Evolutionary conservation across 2,888 invertebrate species (phyloP).

Genomic region (Sphinx pinastri): DNA sequence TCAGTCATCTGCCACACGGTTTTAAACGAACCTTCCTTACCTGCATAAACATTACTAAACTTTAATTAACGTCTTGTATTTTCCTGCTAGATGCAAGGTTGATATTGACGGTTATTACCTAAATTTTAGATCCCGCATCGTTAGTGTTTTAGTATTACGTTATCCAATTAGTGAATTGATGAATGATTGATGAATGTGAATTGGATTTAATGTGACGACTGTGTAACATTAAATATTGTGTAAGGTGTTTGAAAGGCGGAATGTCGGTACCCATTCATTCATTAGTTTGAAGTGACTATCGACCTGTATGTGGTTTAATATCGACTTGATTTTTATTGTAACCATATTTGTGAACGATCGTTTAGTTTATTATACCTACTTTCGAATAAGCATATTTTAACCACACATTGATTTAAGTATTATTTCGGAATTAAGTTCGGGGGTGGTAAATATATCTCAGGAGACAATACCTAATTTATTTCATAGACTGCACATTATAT

Average conservation of each 20-base stretch:
- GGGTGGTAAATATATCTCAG: no score
- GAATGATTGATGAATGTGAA: neutral
- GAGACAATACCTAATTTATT: no score
- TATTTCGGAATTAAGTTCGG: no score
- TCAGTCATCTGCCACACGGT: neutral
- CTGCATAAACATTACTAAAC: slow-evolving; percentile 1
- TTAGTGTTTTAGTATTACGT: neutral
- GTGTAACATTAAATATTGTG: neutral
- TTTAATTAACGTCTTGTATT: slow-evolving; percentile 4
- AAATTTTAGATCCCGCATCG: slow-evolving; percentile 3
- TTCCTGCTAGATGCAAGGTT: slow-evolving; percentile 10
- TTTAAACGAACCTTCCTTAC: slow-evolving; percentile 14
- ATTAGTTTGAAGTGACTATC: neutral
- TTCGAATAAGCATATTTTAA: no score
- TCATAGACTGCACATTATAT: neutral
- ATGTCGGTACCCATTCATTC: neutral
- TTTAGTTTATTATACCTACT: no score
- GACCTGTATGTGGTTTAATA: neutral
- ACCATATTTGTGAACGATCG: no score
- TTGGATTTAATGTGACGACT: neutral
- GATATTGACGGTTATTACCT: slow-evolving; percentile 14
- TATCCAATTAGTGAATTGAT: neutral
- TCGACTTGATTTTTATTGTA: neutral
- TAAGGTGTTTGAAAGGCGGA: neutral
- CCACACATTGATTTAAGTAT: no score